These are phyloP conservation scores for Timema cristinae DNA, from an alignment of 2,888 invertebrate species.

Conservation along the genomic window DNA sequence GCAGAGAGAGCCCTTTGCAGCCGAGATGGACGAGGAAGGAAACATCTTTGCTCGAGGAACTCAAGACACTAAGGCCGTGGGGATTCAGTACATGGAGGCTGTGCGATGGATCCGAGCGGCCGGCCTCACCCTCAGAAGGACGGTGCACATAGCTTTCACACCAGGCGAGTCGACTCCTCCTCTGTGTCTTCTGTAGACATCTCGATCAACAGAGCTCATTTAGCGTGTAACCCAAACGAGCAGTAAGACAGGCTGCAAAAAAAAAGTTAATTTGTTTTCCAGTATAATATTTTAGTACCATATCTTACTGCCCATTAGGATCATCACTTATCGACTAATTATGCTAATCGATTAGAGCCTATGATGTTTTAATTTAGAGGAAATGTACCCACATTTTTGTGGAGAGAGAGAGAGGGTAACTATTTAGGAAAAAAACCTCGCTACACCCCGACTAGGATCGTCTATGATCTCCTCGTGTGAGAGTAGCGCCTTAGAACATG, in stretches of 20 bases:
- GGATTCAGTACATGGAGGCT: slow-evolving; percentile 70
- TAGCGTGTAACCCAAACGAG: too few relatives aligned
- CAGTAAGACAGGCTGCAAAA: too few relatives aligned
- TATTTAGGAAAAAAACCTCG: not conserved
- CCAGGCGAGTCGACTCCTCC: slow-evolving; percentile 51
- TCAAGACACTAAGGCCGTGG: slow-evolving; percentile 84
- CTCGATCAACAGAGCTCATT: too few relatives aligned
- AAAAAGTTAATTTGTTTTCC: not conserved
- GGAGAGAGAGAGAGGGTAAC: too few relatives aligned
- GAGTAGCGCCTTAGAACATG: too few relatives aligned
- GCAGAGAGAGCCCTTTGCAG: slow-evolving; percentile 86
- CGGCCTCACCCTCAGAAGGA: slow-evolving; percentile 55
- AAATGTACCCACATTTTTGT: too few relatives aligned
- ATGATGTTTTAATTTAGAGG: too few relatives aligned
- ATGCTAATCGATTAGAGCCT: too few relatives aligned
- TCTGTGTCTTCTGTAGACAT: too few relatives aligned
- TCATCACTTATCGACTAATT: too few relatives aligned
- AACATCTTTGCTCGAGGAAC: slow-evolving; percentile 84
- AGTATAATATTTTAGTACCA: not conserved
- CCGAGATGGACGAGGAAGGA: slow-evolving; percentile 76
- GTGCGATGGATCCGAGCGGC: slow-evolving; percentile 56
- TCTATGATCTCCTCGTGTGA: too few relatives aligned
- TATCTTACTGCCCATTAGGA: not conserved
- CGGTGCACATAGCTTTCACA: slow-evolving; percentile 65
- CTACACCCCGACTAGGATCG: too few relatives aligned